phyloP scores from a whole-genome alignment of 2,888 invertebrate species.

The Drosophila kokeensis region DNA sequence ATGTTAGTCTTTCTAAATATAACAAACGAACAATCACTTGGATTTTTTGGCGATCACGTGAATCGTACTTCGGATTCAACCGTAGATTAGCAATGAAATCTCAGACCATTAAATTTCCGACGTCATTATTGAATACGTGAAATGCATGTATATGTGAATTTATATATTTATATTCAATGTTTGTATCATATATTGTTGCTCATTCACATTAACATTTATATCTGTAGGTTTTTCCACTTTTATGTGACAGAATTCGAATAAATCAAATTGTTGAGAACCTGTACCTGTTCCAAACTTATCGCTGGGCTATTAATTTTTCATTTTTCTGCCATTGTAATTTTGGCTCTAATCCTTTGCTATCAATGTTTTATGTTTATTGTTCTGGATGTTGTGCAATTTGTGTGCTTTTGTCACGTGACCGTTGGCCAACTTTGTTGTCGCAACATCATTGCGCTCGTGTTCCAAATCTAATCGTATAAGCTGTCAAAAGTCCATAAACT shows the following conservation, averaged over 20 bases:
- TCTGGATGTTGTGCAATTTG: neutral
- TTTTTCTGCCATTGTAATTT: neutral
- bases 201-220: neutral
- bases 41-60: neutral
- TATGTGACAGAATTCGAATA: neutral
- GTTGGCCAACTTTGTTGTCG: slow-evolving; percentile 28
- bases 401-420: slow-evolving; percentile 23
- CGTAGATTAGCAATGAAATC: slow-evolving; percentile 1
- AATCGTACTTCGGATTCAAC: neutral
- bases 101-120: too few relatives aligned
- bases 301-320: neutral
- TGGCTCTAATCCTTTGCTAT: neutral
- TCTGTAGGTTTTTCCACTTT: neutral
- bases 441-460: slow-evolving; percentile 17
- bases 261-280: neutral
- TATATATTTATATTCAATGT: neutral
- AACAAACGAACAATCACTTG: too few relatives aligned
- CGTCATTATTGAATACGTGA: neutral
- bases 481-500: slow-evolving; percentile 55
- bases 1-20: slow-evolving; percentile 4
- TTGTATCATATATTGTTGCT: neutral
- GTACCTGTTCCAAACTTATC: neutral
- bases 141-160: neutral
- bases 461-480: slow-evolving; percentile 45
- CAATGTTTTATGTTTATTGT: neutral